Base-by-base conservation (phyloP, 1,140 invertebrate species). In the Drosophila kepulauana region DNA sequence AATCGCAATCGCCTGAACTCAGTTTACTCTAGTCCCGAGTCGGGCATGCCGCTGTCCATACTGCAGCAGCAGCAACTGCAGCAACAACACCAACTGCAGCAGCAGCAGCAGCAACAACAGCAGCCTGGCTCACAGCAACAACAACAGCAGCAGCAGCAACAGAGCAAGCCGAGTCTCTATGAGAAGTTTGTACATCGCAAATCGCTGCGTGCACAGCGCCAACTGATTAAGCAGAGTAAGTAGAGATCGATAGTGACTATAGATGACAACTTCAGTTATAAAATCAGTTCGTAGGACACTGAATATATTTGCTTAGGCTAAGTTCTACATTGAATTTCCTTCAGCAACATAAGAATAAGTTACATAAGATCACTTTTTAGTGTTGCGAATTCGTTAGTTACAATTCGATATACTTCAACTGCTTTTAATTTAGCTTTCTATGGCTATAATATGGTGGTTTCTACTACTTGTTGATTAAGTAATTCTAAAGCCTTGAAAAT, bases 21-120 rank as follows among this genome's bases (percentile, higher is more conserved):
- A 0, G 96, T 97, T 1, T 97, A 97, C 88, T 96, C 96, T 11
- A 97, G 95, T 81, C 96, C 96, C 0, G 96, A 97, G 87, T 95
- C 95, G 1, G 96, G 95, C 38, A 70, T 88, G 90, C 94, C 51
- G 59, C 15, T 92, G 28, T 72, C 79, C 30, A 92, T 63, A 13
- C 45, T 81, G 78, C 91, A 65, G 93, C 93, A 75, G 82, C 93
- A 54, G 89, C 93, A 77, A 67, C 71, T 74, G 88, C 91, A 65
- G 84, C 76, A 85, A 16, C 75, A 78, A 38, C 93, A 33, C 70
- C 92, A 73, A 76, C 82, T 62, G 84, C 86, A 58, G 81, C 82
- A 89, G n/a, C 72, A 67, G 51, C 88, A 48, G 93, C 35, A 38
- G 0, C 93, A 66, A 82, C 93, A 66, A 82, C 93, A 33, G 78